Evolutionary conservation across 2,888 invertebrate species (phyloP).

Genomic region (Apamea anceps): DNA sequence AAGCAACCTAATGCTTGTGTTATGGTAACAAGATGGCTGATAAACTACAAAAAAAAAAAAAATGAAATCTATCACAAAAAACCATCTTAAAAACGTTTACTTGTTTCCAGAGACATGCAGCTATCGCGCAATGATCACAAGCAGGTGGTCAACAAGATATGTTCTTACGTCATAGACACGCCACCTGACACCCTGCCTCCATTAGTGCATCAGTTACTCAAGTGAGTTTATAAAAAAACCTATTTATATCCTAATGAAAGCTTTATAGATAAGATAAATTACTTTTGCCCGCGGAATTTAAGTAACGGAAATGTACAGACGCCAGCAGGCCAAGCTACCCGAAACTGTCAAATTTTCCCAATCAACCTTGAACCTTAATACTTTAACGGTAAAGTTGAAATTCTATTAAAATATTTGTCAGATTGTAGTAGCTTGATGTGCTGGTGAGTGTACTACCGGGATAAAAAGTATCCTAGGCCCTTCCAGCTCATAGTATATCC

Average conservation of each 20-base stretch:
- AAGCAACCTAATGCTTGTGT: no score
- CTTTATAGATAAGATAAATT: background rate
- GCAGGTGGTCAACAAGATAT: slow-evolving; percentile 91
- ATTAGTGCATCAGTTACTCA: slow-evolving; percentile 92
- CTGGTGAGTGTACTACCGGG: background rate
- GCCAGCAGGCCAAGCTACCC: no score
- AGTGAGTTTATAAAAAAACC: slow-evolving; percentile 74
- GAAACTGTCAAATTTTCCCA: no score
- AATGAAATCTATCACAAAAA: background rate
- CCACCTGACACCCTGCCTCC: slow-evolving; percentile 92
- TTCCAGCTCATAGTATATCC: no score
- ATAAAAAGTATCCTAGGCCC: background rate
- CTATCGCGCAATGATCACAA: slow-evolving; percentile 90
- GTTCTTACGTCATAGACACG: slow-evolving; percentile 90
- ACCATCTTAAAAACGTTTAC: background rate
- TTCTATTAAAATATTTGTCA: no score
- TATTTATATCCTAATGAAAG: background rate
- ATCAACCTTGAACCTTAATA: no score
- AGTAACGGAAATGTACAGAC: background rate
- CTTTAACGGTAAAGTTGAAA: no score
- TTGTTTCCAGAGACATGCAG: slow-evolving; percentile 89
- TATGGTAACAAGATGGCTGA: no score
- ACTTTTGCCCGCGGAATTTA: background rate
- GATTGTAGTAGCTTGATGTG: no score
- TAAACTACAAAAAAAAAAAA: no score